phyloP scores from a whole-genome alignment of 2,888 invertebrate species.

The Cremastobaeus sp. region DNA sequence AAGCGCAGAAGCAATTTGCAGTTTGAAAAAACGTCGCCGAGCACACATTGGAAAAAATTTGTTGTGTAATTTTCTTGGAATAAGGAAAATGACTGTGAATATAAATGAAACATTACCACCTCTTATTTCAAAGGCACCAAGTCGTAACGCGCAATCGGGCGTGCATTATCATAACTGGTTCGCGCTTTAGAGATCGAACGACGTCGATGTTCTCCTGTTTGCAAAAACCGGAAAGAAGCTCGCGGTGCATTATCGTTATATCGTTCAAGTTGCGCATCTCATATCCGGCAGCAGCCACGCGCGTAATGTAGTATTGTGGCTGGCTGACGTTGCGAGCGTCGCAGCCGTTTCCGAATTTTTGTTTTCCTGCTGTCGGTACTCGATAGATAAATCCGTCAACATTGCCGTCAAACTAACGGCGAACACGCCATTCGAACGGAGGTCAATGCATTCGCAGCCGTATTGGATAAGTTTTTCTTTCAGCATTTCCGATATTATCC shows the following conservation, averaged over 20 bases:
- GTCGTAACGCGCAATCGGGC: slow-evolving; percentile 14
- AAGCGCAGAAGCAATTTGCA: too few relatives aligned
- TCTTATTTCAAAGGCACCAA: slow-evolving; percentile 11
- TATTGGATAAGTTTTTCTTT: slow-evolving; percentile 48
- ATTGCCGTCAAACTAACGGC: slow-evolving; percentile 31
- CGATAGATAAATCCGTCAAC: slow-evolving; percentile 40
- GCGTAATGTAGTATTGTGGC: slow-evolving; percentile 31
- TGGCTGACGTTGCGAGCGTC: slow-evolving; percentile 16
- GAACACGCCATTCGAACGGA: slow-evolving; percentile 29
- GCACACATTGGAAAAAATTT: slow-evolving; percentile 10
- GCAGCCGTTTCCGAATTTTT: slow-evolving; percentile 17
- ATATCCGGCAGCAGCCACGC: slow-evolving; percentile 28
- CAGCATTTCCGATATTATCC: slow-evolving; percentile 52
- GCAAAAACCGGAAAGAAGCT: slow-evolving; percentile 29
- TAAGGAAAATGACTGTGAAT: slow-evolving; percentile 31
- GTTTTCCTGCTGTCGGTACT: slow-evolving; percentile 10
- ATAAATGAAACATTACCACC: slow-evolving; percentile 36
- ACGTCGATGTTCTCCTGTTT: slow-evolving; percentile 22
- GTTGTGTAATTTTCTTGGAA: slow-evolving; percentile 22
- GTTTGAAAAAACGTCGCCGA: slow-evolving; percentile 2
- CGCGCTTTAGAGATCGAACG: slow-evolving; percentile 29
- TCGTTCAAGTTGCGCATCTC: slow-evolving; percentile 33
- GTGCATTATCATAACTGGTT: slow-evolving; percentile 51
- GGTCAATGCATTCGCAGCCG: slow-evolving; percentile 15
- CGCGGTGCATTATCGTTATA: slow-evolving; percentile 39